Base-by-base conservation (phyloP, 2,113 vertebrate genomes). In the Protobothrops flavoviridis region DNA sequence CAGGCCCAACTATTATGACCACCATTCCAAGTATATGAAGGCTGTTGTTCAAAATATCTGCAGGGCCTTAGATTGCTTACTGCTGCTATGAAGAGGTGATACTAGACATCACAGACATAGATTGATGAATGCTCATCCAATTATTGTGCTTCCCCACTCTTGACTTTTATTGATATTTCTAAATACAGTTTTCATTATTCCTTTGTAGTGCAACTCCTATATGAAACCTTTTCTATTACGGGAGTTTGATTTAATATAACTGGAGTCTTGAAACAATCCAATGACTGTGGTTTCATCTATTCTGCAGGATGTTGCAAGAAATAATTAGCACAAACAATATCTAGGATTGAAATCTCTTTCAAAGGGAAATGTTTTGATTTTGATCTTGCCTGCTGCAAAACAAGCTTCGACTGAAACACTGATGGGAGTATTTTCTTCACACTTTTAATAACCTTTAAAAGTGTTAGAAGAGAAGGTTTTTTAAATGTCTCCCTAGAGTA, bases 261-360 rank as follows among this genome's bases (percentile, higher is more conserved):
- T 2, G 0, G 0, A 91, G 59, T 90, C 87, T 92, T 0, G 90
- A 0, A 23, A 92, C 74, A 2, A 43, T 1, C 3, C 90, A 92
- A 0, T 0, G 89, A 89, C 52, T 91, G 43, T 89, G 81, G 3
- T 57, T 5, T 0, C 20, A 48, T 29, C 92, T 85, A 2, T 0
- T 13, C 91, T 3, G 0, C 52, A 94, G 90, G 89, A 92, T 29
- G 33, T 91, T 90, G 89, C 45, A 81, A 92, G 90, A 95, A 95
- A 94, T 94, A 87, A 95, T 96, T 90, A 93, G 93, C 94, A 92
- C 88, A 90, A 88, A 91, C 88, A 59, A 61, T 61, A 91, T 89
- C 91, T 61, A 55, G 94, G 85, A 85, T 74, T 96, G 74, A 89
- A 95, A 89, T 93, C 93, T 85, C 95, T 92, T 53, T 92, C 88